Percentiles rank a stretch among this genome's conserved stretches.
Evolutionary conservation across 2,113 vertebrate species (phyloP).

Genomic region (Asarcornis scutulata): DNA sequence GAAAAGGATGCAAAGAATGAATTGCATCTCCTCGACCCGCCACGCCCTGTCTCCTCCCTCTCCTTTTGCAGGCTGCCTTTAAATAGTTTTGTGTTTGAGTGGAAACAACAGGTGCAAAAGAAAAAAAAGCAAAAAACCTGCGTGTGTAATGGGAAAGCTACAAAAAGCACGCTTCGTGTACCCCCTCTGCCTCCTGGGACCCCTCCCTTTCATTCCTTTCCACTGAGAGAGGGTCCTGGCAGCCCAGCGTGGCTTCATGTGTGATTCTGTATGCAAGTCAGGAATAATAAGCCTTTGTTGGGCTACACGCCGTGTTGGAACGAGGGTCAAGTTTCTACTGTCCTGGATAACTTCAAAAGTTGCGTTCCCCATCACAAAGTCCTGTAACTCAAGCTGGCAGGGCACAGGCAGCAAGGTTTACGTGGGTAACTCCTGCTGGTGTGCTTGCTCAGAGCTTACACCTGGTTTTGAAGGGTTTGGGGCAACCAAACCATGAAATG

Average conservation of each 20-base stretch:
- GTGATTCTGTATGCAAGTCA: neutral
- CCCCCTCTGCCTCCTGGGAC: neutral
- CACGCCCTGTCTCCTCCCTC: neutral
- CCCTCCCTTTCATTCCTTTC: neutral
- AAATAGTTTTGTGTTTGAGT: conserved; percentile 33
- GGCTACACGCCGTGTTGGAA: neutral
- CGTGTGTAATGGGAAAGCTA: neutral
- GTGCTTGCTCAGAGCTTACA: fast-evolving
- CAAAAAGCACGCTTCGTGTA: neutral
- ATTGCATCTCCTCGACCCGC: neutral
- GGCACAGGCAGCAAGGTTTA: neutral
- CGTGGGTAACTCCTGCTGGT: neutral
- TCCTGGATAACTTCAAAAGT: neutral
- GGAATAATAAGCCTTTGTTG: conserved; percentile 39
- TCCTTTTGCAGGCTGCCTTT: neutral
- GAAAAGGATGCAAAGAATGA: neutral
- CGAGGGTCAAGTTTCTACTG: neutral
- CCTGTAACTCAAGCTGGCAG: fast-evolving
- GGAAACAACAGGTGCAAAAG: conserved; percentile 20
- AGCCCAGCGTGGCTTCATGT: neutral
- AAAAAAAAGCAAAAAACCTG: neutral
- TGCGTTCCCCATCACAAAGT: neutral
- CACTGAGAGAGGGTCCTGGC: neutral
- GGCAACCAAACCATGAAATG: neutral
- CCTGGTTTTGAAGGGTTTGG: neutral